phyloP scores from a whole-genome alignment of 2,888 invertebrate genomes.

The Physocephala rufipes region DNA sequence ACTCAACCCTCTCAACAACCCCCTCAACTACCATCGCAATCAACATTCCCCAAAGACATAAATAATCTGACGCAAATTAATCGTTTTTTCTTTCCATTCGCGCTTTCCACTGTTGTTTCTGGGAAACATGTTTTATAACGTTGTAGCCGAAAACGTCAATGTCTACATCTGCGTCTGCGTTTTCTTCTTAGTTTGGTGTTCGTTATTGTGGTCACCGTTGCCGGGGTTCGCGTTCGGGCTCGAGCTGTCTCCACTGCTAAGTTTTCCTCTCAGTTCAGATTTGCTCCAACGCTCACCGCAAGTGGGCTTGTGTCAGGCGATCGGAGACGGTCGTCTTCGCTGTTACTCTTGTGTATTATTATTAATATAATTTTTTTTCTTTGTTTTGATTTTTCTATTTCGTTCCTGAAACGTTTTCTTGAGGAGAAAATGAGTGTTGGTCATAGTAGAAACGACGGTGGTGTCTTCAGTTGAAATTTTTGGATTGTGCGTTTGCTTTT shows the following conservation, averaged over 20 bases:
- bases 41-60: background rate
- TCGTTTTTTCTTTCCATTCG: slow-evolving; percentile 10
- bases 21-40: no score
- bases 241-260: slow-evolving; percentile 8
- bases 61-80: background rate
- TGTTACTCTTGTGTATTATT: background rate
- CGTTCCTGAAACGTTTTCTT: background rate
- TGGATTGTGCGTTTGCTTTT: slow-evolving; percentile 19
- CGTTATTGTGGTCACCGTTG: background rate
- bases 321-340: slow-evolving; percentile 7
- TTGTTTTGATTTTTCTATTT: slow-evolving; percentile 4
- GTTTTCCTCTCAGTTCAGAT: slow-evolving; percentile 36
- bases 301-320: slow-evolving; percentile 14
- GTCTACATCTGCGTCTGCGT: no score
- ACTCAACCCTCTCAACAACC: no score
- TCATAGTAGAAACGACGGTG: background rate
- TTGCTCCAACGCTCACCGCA: slow-evolving; percentile 40
- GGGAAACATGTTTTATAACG: slow-evolving; percentile 11
- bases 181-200: no score
- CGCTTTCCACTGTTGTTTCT: slow-evolving; percentile 22
- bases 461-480: slow-evolving; percentile 4
- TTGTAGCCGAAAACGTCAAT: background rate
- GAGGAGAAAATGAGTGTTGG: slow-evolving; percentile 22
- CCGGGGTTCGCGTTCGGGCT: background rate
- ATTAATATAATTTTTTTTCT: slow-evolving; percentile 8